These are phyloP conservation scores for Siniperca chuatsi DNA, from an alignment of 2,113 vertebrate species.

Conservation along the genomic window DNA sequence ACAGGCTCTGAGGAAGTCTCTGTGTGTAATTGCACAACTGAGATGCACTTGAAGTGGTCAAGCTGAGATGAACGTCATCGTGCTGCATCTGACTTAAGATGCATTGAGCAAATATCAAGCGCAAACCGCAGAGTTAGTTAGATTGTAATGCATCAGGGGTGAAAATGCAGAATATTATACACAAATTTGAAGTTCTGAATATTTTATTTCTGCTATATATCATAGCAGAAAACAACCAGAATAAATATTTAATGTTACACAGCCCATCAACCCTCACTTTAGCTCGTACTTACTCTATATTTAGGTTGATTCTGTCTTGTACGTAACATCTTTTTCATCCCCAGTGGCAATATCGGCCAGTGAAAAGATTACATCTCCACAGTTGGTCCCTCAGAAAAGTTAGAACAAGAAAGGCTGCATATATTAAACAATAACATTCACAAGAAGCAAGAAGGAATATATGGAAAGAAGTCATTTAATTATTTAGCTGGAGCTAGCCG, in stretches of 20 bases:
- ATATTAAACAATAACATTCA: conserved; percentile 20
- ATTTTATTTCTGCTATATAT: not conserved
- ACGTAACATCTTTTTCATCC: conserved; percentile 6
- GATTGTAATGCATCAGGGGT: not conserved
- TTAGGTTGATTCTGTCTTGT: not conserved
- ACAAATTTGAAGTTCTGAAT: not conserved
- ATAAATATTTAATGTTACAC: conserved; percentile 10
- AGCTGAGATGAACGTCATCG: conserved; percentile 13
- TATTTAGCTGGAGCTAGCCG: conserved; percentile 42
- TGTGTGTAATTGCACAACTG: conserved; percentile 42
- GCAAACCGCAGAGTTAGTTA: not conserved
- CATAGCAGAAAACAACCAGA: not conserved
- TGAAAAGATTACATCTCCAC: conserved; percentile 21
- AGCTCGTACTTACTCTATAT: not conserved
- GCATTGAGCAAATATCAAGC: not conserved
- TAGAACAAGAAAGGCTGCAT: conserved; percentile 8
- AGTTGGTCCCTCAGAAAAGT: not conserved
- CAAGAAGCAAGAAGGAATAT: not conserved
- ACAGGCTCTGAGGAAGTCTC: conserved; percentile 39
- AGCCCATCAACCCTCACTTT: not conserved
- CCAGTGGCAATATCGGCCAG: not conserved
- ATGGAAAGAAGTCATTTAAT: conserved; percentile 36
- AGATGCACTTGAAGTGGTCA: conserved; percentile 62
- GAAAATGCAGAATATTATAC: not conserved
- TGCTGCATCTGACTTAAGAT: conserved; percentile 25